Conservation (phyloP, 2,888 invertebrate genomes). For the Macaria liturata region DNA sequence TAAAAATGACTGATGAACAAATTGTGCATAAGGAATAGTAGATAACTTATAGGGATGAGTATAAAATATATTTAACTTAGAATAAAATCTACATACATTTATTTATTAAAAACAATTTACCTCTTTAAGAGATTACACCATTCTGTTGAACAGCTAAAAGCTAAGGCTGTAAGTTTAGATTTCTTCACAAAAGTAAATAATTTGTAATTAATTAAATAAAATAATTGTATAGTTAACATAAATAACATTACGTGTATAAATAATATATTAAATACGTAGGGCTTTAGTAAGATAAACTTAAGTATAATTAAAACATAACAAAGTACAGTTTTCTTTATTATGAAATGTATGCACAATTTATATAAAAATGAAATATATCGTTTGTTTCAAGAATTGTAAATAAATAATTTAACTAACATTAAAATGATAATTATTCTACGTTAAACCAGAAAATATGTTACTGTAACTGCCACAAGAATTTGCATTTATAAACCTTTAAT, state of each 20-base stretch:
- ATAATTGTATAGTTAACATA: no score
- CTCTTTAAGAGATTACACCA: conserved; percentile 37
- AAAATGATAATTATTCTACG: no score
- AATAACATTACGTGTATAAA: no score
- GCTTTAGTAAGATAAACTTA: conserved; percentile 1
- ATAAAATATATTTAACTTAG: background rate
- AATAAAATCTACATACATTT: background rate
- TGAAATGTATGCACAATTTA: no score
- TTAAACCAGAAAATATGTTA: no score
- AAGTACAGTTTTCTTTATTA: no score
- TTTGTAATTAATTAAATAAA: background rate
- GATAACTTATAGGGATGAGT: conserved; percentile 5
- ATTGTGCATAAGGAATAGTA: conserved; percentile 27
- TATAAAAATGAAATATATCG: no score
- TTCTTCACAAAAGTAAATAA: background rate
- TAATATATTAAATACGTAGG: no score
- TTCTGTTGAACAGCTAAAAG: conserved; percentile 33
- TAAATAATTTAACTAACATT: no score
- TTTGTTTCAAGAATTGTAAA: no score
- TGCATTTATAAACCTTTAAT: no score
- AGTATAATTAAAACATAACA: conserved; percentile 14
- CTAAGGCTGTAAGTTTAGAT: conserved; percentile 12
- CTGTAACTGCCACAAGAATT: no score
- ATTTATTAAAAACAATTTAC: background rate
- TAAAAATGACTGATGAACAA: conserved; percentile 36